These are phyloP conservation scores for Conchocele bisecta DNA, from an alignment of 2,888 invertebrate species.

Conservation along the genomic window DNA sequence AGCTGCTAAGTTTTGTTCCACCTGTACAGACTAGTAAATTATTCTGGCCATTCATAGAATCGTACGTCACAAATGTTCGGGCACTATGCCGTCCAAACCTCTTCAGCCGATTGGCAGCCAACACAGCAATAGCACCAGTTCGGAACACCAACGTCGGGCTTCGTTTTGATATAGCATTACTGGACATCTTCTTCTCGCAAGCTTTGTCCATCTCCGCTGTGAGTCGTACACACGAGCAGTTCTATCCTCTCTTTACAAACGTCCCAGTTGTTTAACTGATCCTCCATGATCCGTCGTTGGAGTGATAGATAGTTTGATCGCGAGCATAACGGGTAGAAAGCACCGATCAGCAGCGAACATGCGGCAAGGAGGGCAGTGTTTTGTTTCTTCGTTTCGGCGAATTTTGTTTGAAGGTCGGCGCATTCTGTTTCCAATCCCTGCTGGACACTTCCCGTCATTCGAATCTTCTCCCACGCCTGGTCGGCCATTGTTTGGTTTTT, in stretches of 20 bases:
- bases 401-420: slow-evolving; percentile 68
- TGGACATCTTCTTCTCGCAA: too few relatives aligned
- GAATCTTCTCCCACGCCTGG: slow-evolving; percentile 80
- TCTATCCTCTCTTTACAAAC: slow-evolving; percentile 72
- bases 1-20: slow-evolving; percentile 61
- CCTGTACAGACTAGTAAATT: slow-evolving; percentile 75
- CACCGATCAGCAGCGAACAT: slow-evolving; percentile 78
- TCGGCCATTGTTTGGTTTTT: slow-evolving; percentile 80
- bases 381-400: slow-evolving; percentile 68
- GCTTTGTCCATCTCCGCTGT: slow-evolving; percentile 66
- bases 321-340: slow-evolving; percentile 76
- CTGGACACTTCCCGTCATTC: slow-evolving; percentile 74
- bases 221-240: slow-evolving; percentile 67
- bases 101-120: slow-evolving; percentile 78
- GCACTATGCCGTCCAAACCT: slow-evolving; percentile 62
- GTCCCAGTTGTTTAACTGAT: slow-evolving; percentile 73
- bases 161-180: slow-evolving; percentile 35
- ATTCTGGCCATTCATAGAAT: slow-evolving; percentile 68
- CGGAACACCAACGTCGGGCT: slow-evolving; percentile 74
- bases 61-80: slow-evolving; percentile 74
- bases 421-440: slow-evolving; percentile 79
- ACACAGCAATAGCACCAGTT: slow-evolving; percentile 73
- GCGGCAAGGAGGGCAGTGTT: slow-evolving; percentile 73
- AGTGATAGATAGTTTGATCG: slow-evolving; percentile 67
- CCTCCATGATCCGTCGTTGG: slow-evolving; percentile 75